Conservation (phyloP, 2,797 vertebrate genomes). For the Peromyscus attwateri region DNA sequence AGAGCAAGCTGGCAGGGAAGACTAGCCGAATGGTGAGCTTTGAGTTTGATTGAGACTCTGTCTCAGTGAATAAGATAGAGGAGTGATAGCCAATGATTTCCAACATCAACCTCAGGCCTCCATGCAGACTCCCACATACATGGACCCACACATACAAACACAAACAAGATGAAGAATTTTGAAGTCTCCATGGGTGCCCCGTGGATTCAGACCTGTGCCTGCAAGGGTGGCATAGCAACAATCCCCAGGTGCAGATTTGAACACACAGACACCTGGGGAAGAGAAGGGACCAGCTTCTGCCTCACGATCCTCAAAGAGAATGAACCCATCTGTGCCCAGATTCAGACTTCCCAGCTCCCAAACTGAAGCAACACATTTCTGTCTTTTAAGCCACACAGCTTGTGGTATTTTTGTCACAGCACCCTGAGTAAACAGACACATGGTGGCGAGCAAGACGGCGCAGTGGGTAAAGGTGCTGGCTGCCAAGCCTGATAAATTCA, state of each 20-base stretch:
- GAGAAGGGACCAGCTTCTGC: neutral
- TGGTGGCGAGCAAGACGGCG: neutral
- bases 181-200: neutral
- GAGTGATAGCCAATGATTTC: fast-evolving
- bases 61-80: too few species aligned
- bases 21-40: neutral
- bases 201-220: neutral
- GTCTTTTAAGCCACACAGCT: neutral
- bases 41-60: neutral
- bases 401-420: neutral
- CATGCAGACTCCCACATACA: too few species aligned
- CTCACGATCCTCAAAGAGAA: neutral
- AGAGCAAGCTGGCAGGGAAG: neutral
- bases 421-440: neutral
- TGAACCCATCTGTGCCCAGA: neutral
- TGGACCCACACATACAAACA: neutral
- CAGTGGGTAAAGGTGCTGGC: too few species aligned
- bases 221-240: neutral
- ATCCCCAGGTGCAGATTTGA: neutral
- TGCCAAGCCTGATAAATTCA: neutral
- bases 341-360: neutral
- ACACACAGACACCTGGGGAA: neutral
- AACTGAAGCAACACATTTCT: neutral
- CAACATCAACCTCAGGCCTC: neutral
- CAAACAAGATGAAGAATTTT: neutral